A percentile compares a stretch with the other conserved stretches of the same genome.
These are phyloP conservation scores for Cistogaster globosa DNA, from an alignment of 2,888 invertebrate genomes.

Conservation along the genomic window DNA sequence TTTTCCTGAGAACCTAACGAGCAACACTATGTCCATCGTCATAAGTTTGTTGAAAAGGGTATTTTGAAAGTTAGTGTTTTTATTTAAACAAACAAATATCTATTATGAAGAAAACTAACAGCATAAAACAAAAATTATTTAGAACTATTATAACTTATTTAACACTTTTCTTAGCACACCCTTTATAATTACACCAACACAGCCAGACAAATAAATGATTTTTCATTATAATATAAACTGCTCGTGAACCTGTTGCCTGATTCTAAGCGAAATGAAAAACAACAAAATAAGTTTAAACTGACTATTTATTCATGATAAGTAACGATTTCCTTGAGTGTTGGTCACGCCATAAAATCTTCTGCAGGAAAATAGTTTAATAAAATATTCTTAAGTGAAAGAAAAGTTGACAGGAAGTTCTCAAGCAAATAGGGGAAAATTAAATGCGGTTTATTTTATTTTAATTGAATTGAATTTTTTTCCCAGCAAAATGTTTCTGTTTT, in stretches of 20 bases:
- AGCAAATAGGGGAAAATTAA: constrained; percentile 38
- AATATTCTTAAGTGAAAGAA: constrained; percentile 26
- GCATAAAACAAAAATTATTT: no score
- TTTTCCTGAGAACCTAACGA: constrained; percentile 56
- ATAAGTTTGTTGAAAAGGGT: constrained; percentile 24
- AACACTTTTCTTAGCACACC: background rate
- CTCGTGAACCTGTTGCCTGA: constrained; percentile 43
- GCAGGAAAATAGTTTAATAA: constrained; percentile 36
- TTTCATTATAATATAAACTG: constrained; percentile 53
- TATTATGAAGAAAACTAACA: no score
- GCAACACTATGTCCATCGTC: constrained; percentile 9
- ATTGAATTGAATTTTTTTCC: constrained; percentile 55
- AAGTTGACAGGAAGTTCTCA: constrained; percentile 69
- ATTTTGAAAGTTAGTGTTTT: constrained; percentile 5
- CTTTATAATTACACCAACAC: constrained; percentile 16
- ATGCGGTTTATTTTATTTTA: constrained; percentile 49
- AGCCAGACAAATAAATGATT: constrained; percentile 27
- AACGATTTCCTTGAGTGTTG: constrained; percentile 67
- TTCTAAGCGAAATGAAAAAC: background rate
- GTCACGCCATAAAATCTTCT: constrained; percentile 66
- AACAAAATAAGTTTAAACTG: background rate
- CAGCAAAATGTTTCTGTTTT: constrained; percentile 10
- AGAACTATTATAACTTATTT: no score
- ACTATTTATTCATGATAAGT: constrained; percentile 49
- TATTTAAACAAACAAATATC: background rate